A percentile compares a stretch with the other conserved stretches of the same genome.
Evolutionary conservation across 2,888 invertebrate genomes (phyloP).

Genomic region (Drosophila meridionalis): DNA sequence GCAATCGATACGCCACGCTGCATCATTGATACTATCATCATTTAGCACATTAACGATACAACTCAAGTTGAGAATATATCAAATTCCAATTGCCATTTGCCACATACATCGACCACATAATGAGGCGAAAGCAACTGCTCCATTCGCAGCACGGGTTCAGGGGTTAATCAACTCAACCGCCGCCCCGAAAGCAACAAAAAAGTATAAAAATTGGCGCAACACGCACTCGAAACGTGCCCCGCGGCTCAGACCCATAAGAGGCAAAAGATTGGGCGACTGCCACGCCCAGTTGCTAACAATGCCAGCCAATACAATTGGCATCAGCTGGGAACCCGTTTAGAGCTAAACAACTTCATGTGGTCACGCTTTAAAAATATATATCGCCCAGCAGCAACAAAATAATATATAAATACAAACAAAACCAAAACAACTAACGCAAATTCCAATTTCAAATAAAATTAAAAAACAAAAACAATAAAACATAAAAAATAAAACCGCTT

Average conservation of each 20-base stretch:
- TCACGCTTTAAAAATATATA: slow-evolving; percentile 79
- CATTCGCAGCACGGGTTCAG: slow-evolving; percentile 30
- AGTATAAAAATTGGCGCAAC: slow-evolving; percentile 2
- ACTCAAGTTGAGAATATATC: background rate
- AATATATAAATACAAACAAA: slow-evolving; percentile 6
- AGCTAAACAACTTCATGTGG: slow-evolving; percentile 51
- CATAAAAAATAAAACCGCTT: slow-evolving; percentile 33
- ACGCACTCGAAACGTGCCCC: slow-evolving; percentile 31
- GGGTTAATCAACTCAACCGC: slow-evolving; percentile 50
- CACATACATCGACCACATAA: slow-evolving; percentile 12
- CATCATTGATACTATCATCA: background rate
- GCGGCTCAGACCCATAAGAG: slow-evolving; percentile 4
- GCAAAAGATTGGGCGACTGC: slow-evolving; percentile 19
- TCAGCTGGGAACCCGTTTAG: slow-evolving; percentile 57
- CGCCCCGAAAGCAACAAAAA: slow-evolving; percentile 6
- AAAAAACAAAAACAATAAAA: background rate
- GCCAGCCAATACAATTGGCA: slow-evolving; percentile 46
- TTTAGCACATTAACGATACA: slow-evolving; percentile 6
- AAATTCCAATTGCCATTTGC: slow-evolving; percentile 11
- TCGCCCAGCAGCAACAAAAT: slow-evolving; percentile 11
- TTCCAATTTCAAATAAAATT: slow-evolving; percentile 24
- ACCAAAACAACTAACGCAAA: slow-evolving; percentile 39
- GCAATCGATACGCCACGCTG: background rate
- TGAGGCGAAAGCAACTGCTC: slow-evolving; percentile 12
- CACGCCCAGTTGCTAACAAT: slow-evolving; percentile 21